Conservation (phyloP, 2,888 invertebrate species). For the Drosophila pullipes region DNA sequence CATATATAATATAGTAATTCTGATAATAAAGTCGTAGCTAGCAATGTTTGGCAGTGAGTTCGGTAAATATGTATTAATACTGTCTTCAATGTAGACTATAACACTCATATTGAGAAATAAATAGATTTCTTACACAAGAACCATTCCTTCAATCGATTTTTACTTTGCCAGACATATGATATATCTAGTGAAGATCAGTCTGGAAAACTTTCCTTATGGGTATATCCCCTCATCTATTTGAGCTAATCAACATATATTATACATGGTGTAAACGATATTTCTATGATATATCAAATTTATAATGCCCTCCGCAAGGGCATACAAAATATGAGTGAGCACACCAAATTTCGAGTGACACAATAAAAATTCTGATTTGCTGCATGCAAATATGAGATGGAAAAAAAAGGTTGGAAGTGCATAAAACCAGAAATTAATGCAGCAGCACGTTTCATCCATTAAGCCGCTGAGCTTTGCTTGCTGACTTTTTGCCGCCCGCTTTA, state of each 20-base stretch:
- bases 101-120: neutral
- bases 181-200: neutral
- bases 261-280: neutral
- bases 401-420: slow-evolving; percentile 57
- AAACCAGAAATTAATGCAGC: slow-evolving; percentile 77
- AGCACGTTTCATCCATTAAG: slow-evolving; percentile 79
- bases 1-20: neutral
- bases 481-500: slow-evolving; percentile 53
- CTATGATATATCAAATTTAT: neutral
- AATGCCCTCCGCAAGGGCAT: neutral
- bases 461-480: slow-evolving; percentile 70
- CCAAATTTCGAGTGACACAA: slow-evolving; percentile 26
- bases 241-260: neutral
- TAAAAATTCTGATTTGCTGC: slow-evolving; percentile 62
- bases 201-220: neutral
- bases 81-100: neutral
- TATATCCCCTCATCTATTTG: neutral
- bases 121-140: neutral
- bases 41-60: too few relatives aligned
- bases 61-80: too few relatives aligned
- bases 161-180: neutral
- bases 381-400: slow-evolving; percentile 54
- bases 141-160: neutral
- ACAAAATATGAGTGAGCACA: neutral
- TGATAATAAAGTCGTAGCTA: too few relatives aligned